Conservation (phyloP, 2,888 invertebrate genomes). For the Heteromurus nitidus region DNA sequence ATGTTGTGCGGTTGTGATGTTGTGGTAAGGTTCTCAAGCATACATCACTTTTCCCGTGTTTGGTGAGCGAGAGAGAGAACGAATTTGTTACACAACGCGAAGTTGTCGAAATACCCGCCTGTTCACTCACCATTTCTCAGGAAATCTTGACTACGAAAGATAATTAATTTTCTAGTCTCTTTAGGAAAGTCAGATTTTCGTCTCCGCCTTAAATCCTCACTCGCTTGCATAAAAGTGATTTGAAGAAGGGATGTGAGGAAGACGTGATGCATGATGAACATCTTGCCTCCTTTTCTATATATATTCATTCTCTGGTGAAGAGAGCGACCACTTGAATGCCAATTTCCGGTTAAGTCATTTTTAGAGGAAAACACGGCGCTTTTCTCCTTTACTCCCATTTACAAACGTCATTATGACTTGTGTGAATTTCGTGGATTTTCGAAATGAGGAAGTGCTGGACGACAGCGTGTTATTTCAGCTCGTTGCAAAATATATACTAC, state of each 20-base stretch:
- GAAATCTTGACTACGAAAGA: conserved; percentile 39
- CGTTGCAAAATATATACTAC: no score
- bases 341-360: conserved; percentile 37
- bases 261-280: conserved; percentile 12
- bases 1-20: background rate
- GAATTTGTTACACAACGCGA: conserved; percentile 12
- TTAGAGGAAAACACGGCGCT: background rate
- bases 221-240: no score
- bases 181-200: conserved; percentile 39
- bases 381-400: no score
- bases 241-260: background rate
- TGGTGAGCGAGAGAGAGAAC: background rate
- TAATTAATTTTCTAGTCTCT: conserved; percentile 56
- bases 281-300: no score
- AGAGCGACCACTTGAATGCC: conserved; percentile 2
- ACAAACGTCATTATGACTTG: no score
- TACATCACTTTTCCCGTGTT: conserved; percentile 2
- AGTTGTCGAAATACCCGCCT: conserved; percentile 30
- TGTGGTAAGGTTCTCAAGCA: background rate
- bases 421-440: no score
- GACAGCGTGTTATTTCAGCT: no score
- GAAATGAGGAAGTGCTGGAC: no score
- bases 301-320: background rate
- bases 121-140: conserved; percentile 26
- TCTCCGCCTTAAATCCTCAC: conserved; percentile 38